Base-by-base conservation (phyloP, 2,113 vertebrate species). In the Sphyrna mokarran region DNA sequence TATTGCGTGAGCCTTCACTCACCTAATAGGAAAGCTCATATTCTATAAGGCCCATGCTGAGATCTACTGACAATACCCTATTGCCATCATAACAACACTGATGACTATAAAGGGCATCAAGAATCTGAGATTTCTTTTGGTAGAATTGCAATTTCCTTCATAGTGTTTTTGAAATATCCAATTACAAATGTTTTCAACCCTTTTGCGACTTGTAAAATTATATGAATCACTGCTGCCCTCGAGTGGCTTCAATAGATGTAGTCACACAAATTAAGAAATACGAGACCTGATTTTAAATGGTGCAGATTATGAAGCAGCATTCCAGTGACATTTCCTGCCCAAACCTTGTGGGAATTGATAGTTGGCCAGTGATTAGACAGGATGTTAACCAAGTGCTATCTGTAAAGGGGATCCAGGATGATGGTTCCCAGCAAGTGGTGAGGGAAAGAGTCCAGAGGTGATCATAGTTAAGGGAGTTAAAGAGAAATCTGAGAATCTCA, bases 181-280 rank as follows among this genome's bases (percentile, higher is more conserved):
- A 66, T 93, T 66, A 9, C 33, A 66, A 37, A 20, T 93, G 66
- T 10, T 22, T 93, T 93, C n/a, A 70, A 54, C 14, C 40, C 43
- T 95, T 54, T 54, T 72, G 40, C 69, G 54, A 18, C 11, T 72
- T 43, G 69, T 76, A 72, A 95, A 48, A 6, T 72, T 95, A 26
- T 48, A 54, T 72, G 43, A 76, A 54, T 22, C 23, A 95, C 69
- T 95, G 40, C 94, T 95, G 94, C 94, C 94, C 68, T 95, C 94
- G 13, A 54, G 94, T 95, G 94, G 94, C 69, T 95, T 95, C 68
- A 95, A 70, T 6, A 37, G 89, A 93, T 66, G 33, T n/a, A 37
- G 54, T 11, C 40, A 95, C 10, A 95, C 0, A 95, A 91, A 94
- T 43, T 43, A 43, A 33, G 29, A 94, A 94, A 69, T 23, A 6